Percentiles rank a stretch among this genome's conserved stretches.
Conservation (phyloP, 37 sponge, comb jelly and placozoan species). For the Petrosia ficiformis region DNA sequence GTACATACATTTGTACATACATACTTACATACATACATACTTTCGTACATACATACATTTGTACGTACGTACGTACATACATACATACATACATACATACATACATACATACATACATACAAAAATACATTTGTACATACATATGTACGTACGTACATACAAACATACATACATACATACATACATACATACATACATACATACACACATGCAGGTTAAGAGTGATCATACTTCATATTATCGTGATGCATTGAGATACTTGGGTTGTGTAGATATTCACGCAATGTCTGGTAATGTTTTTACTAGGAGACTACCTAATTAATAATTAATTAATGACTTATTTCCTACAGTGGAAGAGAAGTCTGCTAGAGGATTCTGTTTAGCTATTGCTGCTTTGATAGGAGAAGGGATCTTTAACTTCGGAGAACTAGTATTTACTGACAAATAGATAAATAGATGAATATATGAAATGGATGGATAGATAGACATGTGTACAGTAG, state of each 20-base stretch:
- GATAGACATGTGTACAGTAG: no score
- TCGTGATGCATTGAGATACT: slow-evolving; percentile 74
- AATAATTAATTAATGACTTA: not conserved
- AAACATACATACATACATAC: no score
- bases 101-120: no score
- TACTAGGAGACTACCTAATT: not conserved
- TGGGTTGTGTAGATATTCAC: slow-evolving; percentile 84
- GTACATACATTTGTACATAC: no score
- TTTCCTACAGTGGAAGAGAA: slow-evolving; percentile 46
- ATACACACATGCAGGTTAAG: slow-evolving; percentile 28
- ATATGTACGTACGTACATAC: not conserved
- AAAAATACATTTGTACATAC: no score
- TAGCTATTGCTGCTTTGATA: slow-evolving; percentile 82
- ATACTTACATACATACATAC: no score
- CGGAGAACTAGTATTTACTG: slow-evolving; percentile 77
- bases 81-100: no score
- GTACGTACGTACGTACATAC: not conserved
- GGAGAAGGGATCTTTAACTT: slow-evolving; percentile 87
- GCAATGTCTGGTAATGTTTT: slow-evolving; percentile 48
- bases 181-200: no score
- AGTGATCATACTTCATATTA: slow-evolving; percentile 72
- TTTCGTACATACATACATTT: no score
- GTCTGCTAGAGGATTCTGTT: slow-evolving; percentile 65
- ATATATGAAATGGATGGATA: no score
- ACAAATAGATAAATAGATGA: not conserved